Percentiles rank a stretch among this genome's conserved stretches.
These are phyloP conservation scores for Montipora efflorescens DNA, from an alignment of 64 coral and sea anemone genomes.

Conservation along the genomic window DNA sequence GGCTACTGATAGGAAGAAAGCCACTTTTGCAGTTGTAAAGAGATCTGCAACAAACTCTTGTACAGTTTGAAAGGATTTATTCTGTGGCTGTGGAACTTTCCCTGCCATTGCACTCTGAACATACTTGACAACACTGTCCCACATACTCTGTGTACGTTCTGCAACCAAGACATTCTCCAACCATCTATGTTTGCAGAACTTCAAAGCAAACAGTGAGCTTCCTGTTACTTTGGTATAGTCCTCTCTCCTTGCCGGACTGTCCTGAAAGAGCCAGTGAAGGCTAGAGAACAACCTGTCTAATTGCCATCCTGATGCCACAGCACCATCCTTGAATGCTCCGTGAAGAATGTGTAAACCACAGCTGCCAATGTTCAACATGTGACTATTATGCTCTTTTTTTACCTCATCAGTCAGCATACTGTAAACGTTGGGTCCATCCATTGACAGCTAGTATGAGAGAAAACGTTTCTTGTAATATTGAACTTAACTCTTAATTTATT, in stretches of 20 bases:
- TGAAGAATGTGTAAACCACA: conserved; percentile 73
- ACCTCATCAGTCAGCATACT: conserved; percentile 55
- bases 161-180: conserved; percentile 71
- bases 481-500: conserved; percentile 5
- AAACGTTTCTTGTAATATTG: conserved; percentile 40
- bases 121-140: conserved; percentile 70
- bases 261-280: conserved; percentile 60
- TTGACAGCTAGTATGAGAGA: conserved; percentile 52
- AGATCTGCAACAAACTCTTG: conserved; percentile 64
- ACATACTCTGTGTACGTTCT: conserved; percentile 69
- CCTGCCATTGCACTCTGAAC: conserved; percentile 70
- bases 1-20: conserved; percentile 69
- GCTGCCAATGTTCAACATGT: conserved; percentile 68
- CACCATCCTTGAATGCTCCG: conserved; percentile 64
- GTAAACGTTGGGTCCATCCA: conserved; percentile 81
- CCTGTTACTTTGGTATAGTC: conserved; percentile 65
- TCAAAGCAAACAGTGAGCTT: conserved; percentile 45
- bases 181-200: conserved; percentile 57
- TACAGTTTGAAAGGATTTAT: conserved; percentile 75
- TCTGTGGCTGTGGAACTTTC: conserved; percentile 63
- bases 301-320: conserved; percentile 68
- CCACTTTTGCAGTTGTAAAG: conserved; percentile 58
- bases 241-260: conserved; percentile 74
- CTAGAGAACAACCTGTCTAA: conserved; percentile 46
- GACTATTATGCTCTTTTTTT: conserved; percentile 65